These are phyloP conservation scores for Ctenomys sociabilis DNA, from an alignment of 2,113 vertebrate genomes.

Conservation along the genomic window DNA sequence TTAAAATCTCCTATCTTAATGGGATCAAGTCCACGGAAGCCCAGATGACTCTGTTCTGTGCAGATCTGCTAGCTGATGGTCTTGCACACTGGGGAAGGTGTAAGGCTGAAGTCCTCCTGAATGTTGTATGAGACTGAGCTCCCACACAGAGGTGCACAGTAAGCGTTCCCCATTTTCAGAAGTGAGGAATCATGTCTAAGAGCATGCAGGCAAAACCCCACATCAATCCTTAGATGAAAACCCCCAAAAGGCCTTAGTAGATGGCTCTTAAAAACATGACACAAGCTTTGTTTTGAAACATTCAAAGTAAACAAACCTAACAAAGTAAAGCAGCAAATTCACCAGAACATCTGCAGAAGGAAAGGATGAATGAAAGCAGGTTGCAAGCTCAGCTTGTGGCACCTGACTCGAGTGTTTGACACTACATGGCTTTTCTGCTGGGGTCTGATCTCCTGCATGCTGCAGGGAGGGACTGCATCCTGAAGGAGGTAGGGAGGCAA, in stretches of 20 bases:
- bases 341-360: background rate
- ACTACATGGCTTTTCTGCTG: background rate
- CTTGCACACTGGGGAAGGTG: background rate
- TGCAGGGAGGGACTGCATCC: background rate
- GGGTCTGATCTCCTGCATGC: background rate
- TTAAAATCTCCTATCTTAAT: background rate
- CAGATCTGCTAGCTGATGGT: background rate
- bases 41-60: background rate
- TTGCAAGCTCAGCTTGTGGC: background rate
- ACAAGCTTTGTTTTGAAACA: background rate
- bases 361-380: background rate
- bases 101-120: no score
- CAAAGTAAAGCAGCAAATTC: background rate
- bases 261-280: background rate
- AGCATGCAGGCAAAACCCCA: accelerated
- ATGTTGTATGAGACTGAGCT: background rate
- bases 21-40: background rate
- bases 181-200: background rate
- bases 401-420: background rate
- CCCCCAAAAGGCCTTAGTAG: background rate
- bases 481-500: background rate
- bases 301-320: background rate
- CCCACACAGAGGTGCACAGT: accelerated
- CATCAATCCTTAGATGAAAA: background rate
- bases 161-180: background rate